Conservation (phyloP, 1,140 invertebrate species). For the Temnothorax longispinosus region DNA sequence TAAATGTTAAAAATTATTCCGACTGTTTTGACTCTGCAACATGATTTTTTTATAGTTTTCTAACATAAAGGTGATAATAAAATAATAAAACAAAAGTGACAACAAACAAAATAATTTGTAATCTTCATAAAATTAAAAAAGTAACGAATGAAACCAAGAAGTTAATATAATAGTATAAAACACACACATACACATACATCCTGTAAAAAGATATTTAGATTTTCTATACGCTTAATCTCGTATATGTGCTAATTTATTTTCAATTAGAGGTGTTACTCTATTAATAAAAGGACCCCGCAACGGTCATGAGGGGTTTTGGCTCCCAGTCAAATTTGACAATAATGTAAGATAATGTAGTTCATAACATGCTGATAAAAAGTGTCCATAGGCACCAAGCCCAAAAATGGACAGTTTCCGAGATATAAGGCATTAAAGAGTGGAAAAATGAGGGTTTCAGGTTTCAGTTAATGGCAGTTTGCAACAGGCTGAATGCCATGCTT, state of each 20-base stretch:
- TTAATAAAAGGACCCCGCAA: too few species aligned
- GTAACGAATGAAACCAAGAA: background rate
- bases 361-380: too few species aligned
- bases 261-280: background rate
- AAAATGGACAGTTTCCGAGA: too few species aligned
- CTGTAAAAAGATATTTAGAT: background rate
- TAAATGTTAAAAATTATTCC: background rate
- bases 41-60: conserved; percentile 1
- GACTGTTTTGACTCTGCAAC: background rate
- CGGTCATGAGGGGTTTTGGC: too few species aligned
- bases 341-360: too few species aligned
- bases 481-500: too few species aligned
- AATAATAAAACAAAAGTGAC: background rate
- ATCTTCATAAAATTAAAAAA: background rate
- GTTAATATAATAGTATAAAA: background rate
- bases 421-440: too few species aligned
- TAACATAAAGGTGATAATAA: background rate
- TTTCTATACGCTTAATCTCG: background rate
- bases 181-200: too few species aligned
- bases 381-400: too few species aligned
- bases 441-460: too few species aligned
- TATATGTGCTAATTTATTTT: background rate
- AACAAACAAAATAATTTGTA: background rate
- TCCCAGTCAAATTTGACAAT: too few species aligned
- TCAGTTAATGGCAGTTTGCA: too few species aligned